These are phyloP conservation scores for Periophthalmodon schlosseri DNA, from an alignment of 2,113 vertebrate genomes.

Conservation along the genomic window DNA sequence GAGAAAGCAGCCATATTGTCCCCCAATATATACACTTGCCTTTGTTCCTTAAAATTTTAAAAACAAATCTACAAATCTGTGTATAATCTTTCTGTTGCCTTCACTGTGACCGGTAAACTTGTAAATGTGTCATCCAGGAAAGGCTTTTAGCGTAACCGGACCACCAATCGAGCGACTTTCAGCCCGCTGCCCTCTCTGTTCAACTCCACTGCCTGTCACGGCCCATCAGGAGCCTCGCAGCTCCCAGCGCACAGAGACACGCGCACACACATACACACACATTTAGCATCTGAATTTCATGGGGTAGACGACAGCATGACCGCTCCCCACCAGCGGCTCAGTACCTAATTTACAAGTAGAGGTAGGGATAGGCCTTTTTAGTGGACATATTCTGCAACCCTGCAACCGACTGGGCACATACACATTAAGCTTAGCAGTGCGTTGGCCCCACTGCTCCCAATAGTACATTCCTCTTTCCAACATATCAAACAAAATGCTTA, in stretches of 20 bases:
- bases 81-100: constrained; percentile 6
- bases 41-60: background rate
- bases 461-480: constrained; percentile 15
- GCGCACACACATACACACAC: constrained; percentile 6
- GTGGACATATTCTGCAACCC: constrained; percentile 54
- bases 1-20: constrained; percentile 7
- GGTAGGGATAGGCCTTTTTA: constrained; percentile 56
- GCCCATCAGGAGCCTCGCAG: constrained; percentile 46
- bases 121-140: constrained; percentile 39
- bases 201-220: constrained; percentile 44
- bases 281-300: constrained; percentile 15
- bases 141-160: constrained; percentile 46
- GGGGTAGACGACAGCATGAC: constrained; percentile 51
- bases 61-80: background rate
- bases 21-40: background rate
- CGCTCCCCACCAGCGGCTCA: constrained; percentile 56
- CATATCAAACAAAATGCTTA: background rate
- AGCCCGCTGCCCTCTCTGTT: constrained; percentile 47
- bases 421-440: background rate
- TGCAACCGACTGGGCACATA: constrained; percentile 49
- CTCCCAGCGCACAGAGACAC: constrained; percentile 14
- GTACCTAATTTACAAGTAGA: constrained; percentile 72
- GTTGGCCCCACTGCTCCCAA: constrained; percentile 33
- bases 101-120: constrained; percentile 5
- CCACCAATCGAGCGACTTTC: constrained; percentile 46